Evolutionary conservation across 1,140 invertebrate species (phyloP).

Genomic region (Geopemphigus sp.): DNA sequence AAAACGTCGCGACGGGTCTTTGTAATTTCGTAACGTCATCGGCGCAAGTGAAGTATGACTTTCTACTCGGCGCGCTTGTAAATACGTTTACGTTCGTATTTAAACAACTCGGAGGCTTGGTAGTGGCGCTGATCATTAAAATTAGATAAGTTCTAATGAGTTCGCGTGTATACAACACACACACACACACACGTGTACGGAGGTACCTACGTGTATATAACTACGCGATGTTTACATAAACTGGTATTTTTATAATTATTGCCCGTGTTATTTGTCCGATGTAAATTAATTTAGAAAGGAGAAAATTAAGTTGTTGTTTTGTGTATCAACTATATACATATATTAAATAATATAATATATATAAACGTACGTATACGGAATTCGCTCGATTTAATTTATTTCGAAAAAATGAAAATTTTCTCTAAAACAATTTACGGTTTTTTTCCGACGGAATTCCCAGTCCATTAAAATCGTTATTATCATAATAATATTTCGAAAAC

Average conservation of each 20-base stretch:
- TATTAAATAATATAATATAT: too few relatives aligned
- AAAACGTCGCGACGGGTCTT: neutral
- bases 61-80: neutral
- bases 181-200: too few relatives aligned
- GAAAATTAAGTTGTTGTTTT: neutral
- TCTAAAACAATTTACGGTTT: neutral
- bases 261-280: neutral
- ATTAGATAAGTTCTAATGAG: constrained; percentile 11
- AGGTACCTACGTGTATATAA: neutral
- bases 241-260: constrained; percentile 16
- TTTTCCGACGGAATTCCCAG: neutral
- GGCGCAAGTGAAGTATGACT: neutral
- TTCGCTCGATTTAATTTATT: neutral
- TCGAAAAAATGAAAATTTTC: constrained; percentile 19
- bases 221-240: constrained; percentile 9
- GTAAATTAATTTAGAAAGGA: constrained; percentile 36
- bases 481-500: neutral
- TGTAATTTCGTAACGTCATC: neutral
- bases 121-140: neutral
- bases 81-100: neutral
- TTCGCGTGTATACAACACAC: too few relatives aligned
- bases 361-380: neutral
- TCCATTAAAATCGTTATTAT: neutral
- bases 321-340: too few relatives aligned
- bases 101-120: constrained; percentile 9